A percentile compares a stretch with the other conserved stretches of the same genome.
Evolutionary conservation across 2,797 vertebrate species (phyloP).

Genomic region (Mallotus villosus): DNA sequence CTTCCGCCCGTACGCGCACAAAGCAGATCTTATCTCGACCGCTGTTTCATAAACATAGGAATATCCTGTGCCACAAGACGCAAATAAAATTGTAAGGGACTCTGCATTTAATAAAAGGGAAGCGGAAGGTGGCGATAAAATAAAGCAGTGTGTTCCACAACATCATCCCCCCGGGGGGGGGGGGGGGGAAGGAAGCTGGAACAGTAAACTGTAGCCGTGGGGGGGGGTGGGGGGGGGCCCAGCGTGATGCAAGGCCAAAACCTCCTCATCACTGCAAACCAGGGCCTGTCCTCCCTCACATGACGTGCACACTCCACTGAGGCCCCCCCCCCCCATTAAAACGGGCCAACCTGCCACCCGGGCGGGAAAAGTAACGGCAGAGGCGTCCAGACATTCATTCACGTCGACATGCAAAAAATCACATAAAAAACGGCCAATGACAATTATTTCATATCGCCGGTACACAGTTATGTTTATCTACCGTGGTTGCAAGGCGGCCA

Average conservation of each 20-base stretch:
- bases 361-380: background rate
- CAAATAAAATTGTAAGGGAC: slow-evolving; percentile 52
- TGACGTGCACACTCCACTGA: slow-evolving; percentile 30
- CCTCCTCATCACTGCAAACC: slow-evolving; percentile 28
- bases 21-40: slow-evolving; percentile 53
- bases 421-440: slow-evolving; percentile 30
- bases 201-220: slow-evolving; percentile 42
- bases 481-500: slow-evolving; percentile 20
- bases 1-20: slow-evolving; percentile 1
- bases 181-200: slow-evolving; percentile 42
- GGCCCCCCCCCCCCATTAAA: too few species aligned
- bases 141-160: slow-evolving; percentile 53
- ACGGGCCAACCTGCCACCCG: too few species aligned
- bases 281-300: slow-evolving; percentile 29
- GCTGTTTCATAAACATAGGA: slow-evolving; percentile 54
- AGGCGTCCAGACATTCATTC: slow-evolving; percentile 6
- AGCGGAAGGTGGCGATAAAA: slow-evolving; percentile 52
- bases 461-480: background rate
- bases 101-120: slow-evolving; percentile 61
- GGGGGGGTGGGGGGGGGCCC: too few species aligned
- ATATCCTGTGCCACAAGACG: slow-evolving; percentile 33
- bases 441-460: slow-evolving; percentile 31
- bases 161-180: slow-evolving; percentile 51
- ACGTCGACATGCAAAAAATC: slow-evolving; percentile 11
- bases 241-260: slow-evolving; percentile 50